Percentiles rank a stretch among this genome's conserved stretches.
Evolutionary conservation across 2,113 vertebrate species (phyloP).

Genomic region (Tupaia tana): DNA sequence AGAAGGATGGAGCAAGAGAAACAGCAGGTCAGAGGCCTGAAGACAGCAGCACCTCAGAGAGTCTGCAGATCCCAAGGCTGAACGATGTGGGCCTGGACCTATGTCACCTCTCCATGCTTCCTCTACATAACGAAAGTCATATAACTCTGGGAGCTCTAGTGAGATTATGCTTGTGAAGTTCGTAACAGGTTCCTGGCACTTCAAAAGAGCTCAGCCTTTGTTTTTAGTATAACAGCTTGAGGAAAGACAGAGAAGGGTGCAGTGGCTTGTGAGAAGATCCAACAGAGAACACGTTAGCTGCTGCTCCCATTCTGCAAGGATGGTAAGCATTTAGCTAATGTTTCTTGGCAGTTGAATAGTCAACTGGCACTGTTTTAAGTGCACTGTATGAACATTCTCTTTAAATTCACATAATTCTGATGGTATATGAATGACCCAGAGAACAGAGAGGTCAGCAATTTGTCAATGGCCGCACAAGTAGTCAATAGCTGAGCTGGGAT

Average conservation of each 20-base stretch:
- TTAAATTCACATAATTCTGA: neutral
- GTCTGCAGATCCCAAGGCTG: too few species aligned
- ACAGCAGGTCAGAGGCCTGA: neutral
- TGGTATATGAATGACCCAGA: neutral
- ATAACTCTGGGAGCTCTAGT: neutral
- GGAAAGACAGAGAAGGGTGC: neutral
- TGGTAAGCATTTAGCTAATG: too few species aligned
- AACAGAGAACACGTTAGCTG: neutral
- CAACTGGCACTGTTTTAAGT: neutral
- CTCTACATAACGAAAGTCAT: rapidly evolving
- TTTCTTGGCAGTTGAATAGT: neutral
- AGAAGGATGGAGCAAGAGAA: too few species aligned
- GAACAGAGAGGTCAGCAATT: neutral
- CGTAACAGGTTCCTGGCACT: neutral
- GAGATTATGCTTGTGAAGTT: neutral
- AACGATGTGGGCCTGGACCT: neutral
- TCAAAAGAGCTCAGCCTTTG: neutral
- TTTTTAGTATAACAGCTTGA: neutral
- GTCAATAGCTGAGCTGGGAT: neutral
- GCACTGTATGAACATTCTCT: neutral
- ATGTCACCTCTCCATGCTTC: neutral
- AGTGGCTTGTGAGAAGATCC: neutral
- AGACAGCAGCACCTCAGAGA: too few species aligned
- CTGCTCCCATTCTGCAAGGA: neutral
- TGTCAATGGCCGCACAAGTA: neutral